Conservation (phyloP, 2,888 invertebrate species). For the Leptura quadrifasciata region DNA sequence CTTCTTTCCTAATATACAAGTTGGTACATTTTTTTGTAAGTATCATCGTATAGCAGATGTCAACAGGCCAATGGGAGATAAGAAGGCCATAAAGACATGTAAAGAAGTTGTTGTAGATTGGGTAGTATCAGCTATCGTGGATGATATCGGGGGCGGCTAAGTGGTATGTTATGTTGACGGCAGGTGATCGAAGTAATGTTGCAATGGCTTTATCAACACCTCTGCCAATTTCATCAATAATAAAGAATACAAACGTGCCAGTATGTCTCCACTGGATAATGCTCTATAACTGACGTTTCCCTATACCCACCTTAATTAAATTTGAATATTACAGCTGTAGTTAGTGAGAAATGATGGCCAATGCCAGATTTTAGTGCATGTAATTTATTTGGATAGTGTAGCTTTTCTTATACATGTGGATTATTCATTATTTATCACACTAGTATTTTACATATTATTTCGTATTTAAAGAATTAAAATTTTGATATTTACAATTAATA, state of each 20-base stretch:
- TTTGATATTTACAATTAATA: too few relatives aligned
- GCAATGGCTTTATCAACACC: conserved; percentile 50
- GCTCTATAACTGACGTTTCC: not conserved
- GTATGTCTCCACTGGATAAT: conserved; percentile 13
- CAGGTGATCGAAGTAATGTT: conserved; percentile 59
- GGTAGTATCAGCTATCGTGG: conserved; percentile 55
- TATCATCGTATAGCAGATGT: conserved; percentile 28
- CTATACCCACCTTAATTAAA: conserved; percentile 22
- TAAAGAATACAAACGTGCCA: conserved; percentile 28
- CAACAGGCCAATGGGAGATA: conserved; percentile 47
- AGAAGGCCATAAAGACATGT: conserved; percentile 52
- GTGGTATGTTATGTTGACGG: conserved; percentile 65
- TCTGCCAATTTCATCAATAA: conserved; percentile 48
- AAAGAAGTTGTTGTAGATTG: conserved; percentile 58
- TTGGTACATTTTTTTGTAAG: not conserved
- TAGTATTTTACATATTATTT: too few relatives aligned
- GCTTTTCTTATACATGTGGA: not conserved
- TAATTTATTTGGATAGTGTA: not conserved
- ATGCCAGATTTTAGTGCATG: not conserved
- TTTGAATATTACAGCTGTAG: conserved; percentile 21
- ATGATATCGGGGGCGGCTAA: conserved; percentile 65
- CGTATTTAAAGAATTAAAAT: too few relatives aligned
- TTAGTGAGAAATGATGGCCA: not conserved
- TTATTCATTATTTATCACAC: too few relatives aligned
- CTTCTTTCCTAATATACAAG: conserved; percentile 1